Percentiles rank a stretch among this genome's conserved stretches.
These are phyloP conservation scores for Achlya flavicornis DNA, from an alignment of 2,888 invertebrate species.

Conservation along the genomic window DNA sequence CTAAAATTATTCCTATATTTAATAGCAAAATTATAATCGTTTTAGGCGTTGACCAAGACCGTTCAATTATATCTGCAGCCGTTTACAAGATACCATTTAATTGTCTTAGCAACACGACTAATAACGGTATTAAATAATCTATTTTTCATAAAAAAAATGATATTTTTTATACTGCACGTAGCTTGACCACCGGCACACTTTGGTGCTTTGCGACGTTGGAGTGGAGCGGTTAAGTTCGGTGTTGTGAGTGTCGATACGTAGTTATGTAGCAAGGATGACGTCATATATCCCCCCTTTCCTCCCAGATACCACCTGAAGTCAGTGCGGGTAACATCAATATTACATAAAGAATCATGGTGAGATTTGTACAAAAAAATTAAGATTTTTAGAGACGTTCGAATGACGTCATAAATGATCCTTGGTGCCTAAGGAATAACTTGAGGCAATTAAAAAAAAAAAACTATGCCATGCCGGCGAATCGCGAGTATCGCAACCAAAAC, in stretches of 20 bases:
- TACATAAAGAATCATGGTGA: too few relatives aligned
- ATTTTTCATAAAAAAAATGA: conserved; percentile 43
- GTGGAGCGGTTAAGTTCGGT: conserved; percentile 52
- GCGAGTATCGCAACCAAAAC: too few relatives aligned
- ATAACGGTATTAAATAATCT: conserved; percentile 15
- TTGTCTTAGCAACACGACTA: neutral
- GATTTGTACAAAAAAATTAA: neutral
- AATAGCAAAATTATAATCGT: conserved; percentile 14
- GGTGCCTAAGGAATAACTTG: too few relatives aligned
- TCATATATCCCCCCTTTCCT: conserved; percentile 20
- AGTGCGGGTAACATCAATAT: too few relatives aligned
- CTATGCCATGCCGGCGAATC: too few relatives aligned
- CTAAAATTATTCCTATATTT: neutral
- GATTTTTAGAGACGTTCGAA: too few relatives aligned
- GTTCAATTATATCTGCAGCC: conserved; percentile 36
- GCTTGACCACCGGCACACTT: conserved; percentile 76
- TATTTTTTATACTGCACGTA: conserved; percentile 41
- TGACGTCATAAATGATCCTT: too few relatives aligned
- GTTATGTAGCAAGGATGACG: conserved; percentile 32
- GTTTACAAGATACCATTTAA: conserved; percentile 14
- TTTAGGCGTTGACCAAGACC: conserved; percentile 36
- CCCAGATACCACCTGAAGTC: neutral
- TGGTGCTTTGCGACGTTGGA: conserved; percentile 73
- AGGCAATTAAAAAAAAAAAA: too few relatives aligned
- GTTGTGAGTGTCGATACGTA: conserved; percentile 53